Base-by-base conservation (phyloP, 2,113 vertebrate species). In the Sterna hirundo region DNA sequence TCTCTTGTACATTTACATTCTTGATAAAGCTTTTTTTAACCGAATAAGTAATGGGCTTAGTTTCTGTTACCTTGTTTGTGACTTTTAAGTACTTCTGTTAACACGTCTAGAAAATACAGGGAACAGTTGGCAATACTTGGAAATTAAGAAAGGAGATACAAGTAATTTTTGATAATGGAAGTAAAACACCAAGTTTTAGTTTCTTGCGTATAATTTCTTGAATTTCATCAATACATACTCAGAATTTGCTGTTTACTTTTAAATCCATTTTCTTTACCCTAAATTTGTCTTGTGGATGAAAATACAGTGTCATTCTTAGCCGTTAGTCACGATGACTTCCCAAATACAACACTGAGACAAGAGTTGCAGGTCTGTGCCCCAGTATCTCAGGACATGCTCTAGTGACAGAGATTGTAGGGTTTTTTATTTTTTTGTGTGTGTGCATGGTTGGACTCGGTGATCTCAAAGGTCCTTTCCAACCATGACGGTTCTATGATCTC, bases 1-100 rank as follows among this genome's bases (percentile, higher is more conserved):
- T 74, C 1, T 83, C 27, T 40, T 88, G 32, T 64, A 27, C 13
- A 8, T 72, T 38, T 83, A 25, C 7, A 18, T 51, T 74, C 27
- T 61, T 54, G 36, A 46, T 72, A 69, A 94, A 70, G 5, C 19
- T 26, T 85, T 97, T 95, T 92, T 21, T 69, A 83, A 49, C 14
- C 80, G 46, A 61, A n/a, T 57, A 72, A 15, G 3, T 64, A 69
- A 52, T 34, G 6, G 12, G 36, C 23, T 78, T 78, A 26, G 55
- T 85, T 68, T 90, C 47, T 88, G 26, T 60, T 93, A 49, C 34
- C 34, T 90, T 80, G 20, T 76, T 94, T 51, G 11, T 42, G 27
- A 40, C 14, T 78, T 65, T 4, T 49, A 76, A 83, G 40, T 77
- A 3, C 9, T 69, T 88, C 5, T 38, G 4, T 74, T 65, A 64